Conservation (phyloP, 2,888 invertebrate species). For the Oxytorus armatus region DNA sequence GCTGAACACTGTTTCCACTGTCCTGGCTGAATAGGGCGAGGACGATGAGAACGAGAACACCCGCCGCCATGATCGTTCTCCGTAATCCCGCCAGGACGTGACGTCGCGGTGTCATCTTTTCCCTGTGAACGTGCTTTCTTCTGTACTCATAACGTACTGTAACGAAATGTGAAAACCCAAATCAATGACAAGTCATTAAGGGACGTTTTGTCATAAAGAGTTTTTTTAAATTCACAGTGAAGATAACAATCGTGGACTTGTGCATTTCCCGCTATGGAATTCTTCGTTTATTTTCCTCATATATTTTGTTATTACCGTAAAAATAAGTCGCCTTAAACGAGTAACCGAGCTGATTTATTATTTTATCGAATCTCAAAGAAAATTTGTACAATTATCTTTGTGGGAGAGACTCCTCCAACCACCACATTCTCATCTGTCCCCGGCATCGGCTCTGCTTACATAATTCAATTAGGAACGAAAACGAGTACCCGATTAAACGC, state of each 20-base stretch:
- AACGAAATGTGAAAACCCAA: constrained; percentile 48
- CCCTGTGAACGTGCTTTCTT: constrained; percentile 78
- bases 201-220: too few species aligned
- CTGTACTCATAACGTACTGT: constrained; percentile 83
- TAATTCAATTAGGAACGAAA: constrained; percentile 2
- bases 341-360: too few species aligned
- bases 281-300: too few species aligned
- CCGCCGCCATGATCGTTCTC: constrained; percentile 79
- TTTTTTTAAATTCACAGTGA: too few species aligned
- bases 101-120: constrained; percentile 83
- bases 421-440: neutral
- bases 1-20: constrained; percentile 76
- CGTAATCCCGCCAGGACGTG: constrained; percentile 81
- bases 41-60: constrained; percentile 80
- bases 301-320: too few species aligned
- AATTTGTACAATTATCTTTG: too few species aligned
- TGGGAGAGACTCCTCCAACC: too few species aligned
- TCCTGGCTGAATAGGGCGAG: constrained; percentile 81
- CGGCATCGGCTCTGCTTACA: neutral
- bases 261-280: too few species aligned
- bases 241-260: too few species aligned
- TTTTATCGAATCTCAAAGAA: too few species aligned
- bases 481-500: constrained; percentile 1
- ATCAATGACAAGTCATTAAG: neutral
- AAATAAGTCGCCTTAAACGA: too few species aligned